Evolutionary conservation across 2,797 vertebrate genomes (phyloP), one percentile per base, ranked within the genome.

Genomic region (Poliocrania exsul): DNA sequence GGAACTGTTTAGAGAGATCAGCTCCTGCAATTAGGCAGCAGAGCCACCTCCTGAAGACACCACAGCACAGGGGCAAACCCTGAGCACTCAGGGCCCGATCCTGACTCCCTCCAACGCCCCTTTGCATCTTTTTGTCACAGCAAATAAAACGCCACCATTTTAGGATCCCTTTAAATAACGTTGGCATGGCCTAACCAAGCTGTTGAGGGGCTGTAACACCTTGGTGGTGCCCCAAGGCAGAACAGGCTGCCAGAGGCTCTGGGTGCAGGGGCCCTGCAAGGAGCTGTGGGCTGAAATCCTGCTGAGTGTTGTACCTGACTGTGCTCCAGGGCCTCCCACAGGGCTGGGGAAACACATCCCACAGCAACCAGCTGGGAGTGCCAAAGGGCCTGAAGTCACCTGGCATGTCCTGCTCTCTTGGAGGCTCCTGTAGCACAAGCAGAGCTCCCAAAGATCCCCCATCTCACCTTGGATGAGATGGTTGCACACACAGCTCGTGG

Each of bases 201-300:
- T 3, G 11, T 13, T 42, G 81, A 50, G 57, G 47, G 54, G 81
- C 35, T 50, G 23, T 6, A 15, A 23, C 57, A 24, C 35, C 38
- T 31, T 38, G 35, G 44, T 46, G 54, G 54, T 70, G 29, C 60
- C 42, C 29, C 35, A 16, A 37, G 44, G 69, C 47, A 42, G 78
- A 53, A 12, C 5, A 8, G n/a, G 40, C 50, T 70, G 17, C 53
- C 53, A 33, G 35, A 35, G 53, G 72, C 29, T 73, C 33, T 1
- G 3, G 26, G 35, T 0, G 0, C 1, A 11, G 33, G 28, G n/a
- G 5, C n/a, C 0, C 0, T 24, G 5, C 0, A 5, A 49, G 57
- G 49, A 66, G 33, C 1, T 0, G 13, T 25, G 21, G 28, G 44
- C 61, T 69, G 54, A 56, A 91, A 33, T 31, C 7, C 28, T 47